Evolutionary conservation across 2,113 vertebrate species (phyloP), one percentile per base, ranked within the genome.

Genomic region (Amphiprion percula): DNA sequence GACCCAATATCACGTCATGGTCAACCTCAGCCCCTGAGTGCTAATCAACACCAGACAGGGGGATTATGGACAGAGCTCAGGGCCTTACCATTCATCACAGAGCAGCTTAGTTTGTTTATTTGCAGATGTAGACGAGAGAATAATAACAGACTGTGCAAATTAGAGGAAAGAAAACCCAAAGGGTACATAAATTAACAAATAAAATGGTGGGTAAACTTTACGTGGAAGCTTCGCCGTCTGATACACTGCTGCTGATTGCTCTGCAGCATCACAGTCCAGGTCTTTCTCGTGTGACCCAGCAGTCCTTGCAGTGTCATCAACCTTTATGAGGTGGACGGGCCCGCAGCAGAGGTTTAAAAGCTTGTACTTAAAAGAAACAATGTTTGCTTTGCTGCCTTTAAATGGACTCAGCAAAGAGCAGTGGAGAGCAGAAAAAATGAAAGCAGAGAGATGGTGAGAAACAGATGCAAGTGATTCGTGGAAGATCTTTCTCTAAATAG

Each of bases 21-120:
- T 91, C 89, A 91, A 85, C 92, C 91, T 89, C 75, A 70, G 86
- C 80, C 90, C 80, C 81, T 11, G 78, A 80, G 84, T 79, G 87
- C 90, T 95, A 94, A 94, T 94, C 91, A 94, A 90, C 88, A 90
- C 85, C 94, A 94, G 91, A 91, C 84, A 83, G 74, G 80, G 80
- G 88, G 88, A 91, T 85, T 82, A 72, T 46, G 82, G 86, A 91
- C 83, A 81, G 87, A 87, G 88, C 91, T 89, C 82, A 77, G 80
- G 82, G 87, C 84, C 83, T 91, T 91, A 87, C 82, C 83, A 86
- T 90, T 88, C 89, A 92, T 89, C 89, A 89, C 86, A 1, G 89
- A 82, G 83, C 30, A 55, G 87, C 86, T 88, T 86, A 84, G 63
- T 77, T 90, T 91, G 88, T 91, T 91, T 90, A 90, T 90, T 89